Percentiles rank a stretch among this genome's conserved stretches.
Conservation (phyloP, 2,888 invertebrate species). For the Campoletis raptor region DNA sequence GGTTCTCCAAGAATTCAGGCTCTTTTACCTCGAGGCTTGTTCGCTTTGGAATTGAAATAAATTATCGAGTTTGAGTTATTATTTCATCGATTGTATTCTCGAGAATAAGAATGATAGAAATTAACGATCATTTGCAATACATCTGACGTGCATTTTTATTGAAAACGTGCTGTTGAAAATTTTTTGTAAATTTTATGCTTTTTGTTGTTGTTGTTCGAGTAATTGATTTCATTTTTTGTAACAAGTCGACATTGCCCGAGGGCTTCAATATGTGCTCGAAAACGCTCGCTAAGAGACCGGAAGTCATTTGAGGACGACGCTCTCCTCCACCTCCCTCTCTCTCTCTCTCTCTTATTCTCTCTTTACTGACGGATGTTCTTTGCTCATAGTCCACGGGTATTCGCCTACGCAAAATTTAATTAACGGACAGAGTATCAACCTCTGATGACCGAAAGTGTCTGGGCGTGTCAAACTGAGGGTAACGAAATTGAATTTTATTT, state of each 20-base stretch:
- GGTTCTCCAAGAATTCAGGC: background rate
- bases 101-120: background rate
- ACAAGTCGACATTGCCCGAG: constrained; percentile 4
- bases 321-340: background rate
- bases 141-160: background rate
- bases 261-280: constrained; percentile 24
- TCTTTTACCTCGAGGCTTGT: background rate
- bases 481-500: constrained; percentile 1
- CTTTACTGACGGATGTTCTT: constrained; percentile 61
- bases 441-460: constrained; percentile 40
- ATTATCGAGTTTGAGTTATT: background rate
- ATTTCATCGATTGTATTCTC: constrained; percentile 6
- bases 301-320: constrained; percentile 67
- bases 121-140: background rate
- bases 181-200: background rate
- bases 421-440: constrained; percentile 47
- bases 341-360: constrained; percentile 14
- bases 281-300: constrained; percentile 59
- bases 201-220: background rate
- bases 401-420: constrained; percentile 65
- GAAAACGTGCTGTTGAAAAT: background rate
- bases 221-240: constrained; percentile 6
- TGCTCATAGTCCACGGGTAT: constrained; percentile 69
- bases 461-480: constrained; percentile 25
- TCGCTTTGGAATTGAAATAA: background rate